Conservation (phyloP, 2,797 vertebrate genomes). For the Loris lydekkerianus region DNA sequence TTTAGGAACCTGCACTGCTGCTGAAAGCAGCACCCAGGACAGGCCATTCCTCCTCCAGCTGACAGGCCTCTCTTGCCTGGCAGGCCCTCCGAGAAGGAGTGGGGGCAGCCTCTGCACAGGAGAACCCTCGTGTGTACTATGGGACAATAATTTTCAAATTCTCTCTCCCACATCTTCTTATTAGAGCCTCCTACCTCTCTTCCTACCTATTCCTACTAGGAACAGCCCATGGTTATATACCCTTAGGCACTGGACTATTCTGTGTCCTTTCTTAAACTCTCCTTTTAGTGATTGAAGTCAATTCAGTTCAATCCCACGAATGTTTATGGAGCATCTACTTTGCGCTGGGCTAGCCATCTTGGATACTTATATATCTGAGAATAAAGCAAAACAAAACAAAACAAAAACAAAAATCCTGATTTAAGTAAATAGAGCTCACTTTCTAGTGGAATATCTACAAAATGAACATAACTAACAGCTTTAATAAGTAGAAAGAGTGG, state of each 20-base stretch:
- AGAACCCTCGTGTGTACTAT: background rate
- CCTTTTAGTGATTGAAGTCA: background rate
- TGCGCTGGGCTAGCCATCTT: background rate
- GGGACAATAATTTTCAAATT: background rate
- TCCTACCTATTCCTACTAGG: background rate
- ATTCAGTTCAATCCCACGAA: background rate
- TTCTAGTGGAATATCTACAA: background rate
- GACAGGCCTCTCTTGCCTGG: background rate
- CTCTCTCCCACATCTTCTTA: background rate
- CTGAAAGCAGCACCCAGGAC: background rate
- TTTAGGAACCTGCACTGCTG: background rate
- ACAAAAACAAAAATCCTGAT: background rate
- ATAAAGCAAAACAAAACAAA: background rate
- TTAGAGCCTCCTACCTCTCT: background rate
- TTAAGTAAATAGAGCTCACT: background rate
- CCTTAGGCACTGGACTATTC: background rate
- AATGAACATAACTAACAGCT: background rate
- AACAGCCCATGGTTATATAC: background rate
- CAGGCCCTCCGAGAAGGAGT: background rate
- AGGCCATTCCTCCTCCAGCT: background rate
- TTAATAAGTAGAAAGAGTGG: background rate
- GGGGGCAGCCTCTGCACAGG: fast-evolving
- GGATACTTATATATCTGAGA: background rate
- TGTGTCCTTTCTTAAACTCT: background rate
- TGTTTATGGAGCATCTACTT: background rate